Evolutionary conservation across 2,113 vertebrate species (phyloP), one percentile per base, ranked within the genome.

Genomic region (Chunga burmeisteri): DNA sequence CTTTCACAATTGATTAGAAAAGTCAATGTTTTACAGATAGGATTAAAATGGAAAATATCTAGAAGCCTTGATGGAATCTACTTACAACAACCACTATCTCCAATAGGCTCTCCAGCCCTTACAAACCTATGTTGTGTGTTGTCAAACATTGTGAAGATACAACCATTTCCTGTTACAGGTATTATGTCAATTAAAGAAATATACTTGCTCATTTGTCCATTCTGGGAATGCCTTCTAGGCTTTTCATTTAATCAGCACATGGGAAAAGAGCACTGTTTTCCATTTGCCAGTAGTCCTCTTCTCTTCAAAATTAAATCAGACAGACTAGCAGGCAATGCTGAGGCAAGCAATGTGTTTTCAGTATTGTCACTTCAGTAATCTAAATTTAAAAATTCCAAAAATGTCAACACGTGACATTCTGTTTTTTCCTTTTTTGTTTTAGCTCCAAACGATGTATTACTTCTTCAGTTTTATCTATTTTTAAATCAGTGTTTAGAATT

Each of bases 1-100:
- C 96, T 97, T 96, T 96, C 94, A 95, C 72, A 74, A 97, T 95
- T 98, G 98, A 98, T 98, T 98, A 95, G 96, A 94, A 97, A 95
- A 98, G 97, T 97, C 98, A 96, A 87, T 97, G 97, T 91, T 96
- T 96, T 94, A 97, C 94, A 94, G 30, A 70, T 73, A 94, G 96
- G 97, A 97, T 98, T 98, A 97, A 97, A 98, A 97, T 74, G 65
- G 94, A 94, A 96, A 97, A 96, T 92, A 95, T 94, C 95, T 95
- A 65, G 67, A 47, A 96, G 87, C 73, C 46, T 42, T 82, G 93
- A 93, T 86, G 83, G 78, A 97, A 94, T 96, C 97, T 94, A 36
- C 71, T 94, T 96, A 85, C 9, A 42, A 85, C 87, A 90, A 94
- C 70, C 67, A 63, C 88, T 90, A 74, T 87, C 94, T 96, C 91